A percentile compares a stretch with the other conserved stretches of the same genome.
These are phyloP conservation scores for Caradrina kadenii DNA, from an alignment of 2,888 invertebrate species.

Conservation along the genomic window DNA sequence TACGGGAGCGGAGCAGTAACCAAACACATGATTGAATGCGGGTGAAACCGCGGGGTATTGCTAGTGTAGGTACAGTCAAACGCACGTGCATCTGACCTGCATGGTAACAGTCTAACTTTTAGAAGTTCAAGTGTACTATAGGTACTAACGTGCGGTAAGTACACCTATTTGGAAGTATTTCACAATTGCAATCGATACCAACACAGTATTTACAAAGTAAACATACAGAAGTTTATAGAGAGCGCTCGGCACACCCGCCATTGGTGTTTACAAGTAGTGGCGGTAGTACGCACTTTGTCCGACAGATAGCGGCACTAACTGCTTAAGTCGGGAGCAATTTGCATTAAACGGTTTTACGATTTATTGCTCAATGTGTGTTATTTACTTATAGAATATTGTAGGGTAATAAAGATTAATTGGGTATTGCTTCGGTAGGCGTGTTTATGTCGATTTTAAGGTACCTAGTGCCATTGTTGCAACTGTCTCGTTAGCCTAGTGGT, in stretches of 20 bases:
- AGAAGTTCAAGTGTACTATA: too few relatives aligned
- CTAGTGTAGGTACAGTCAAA: too few relatives aligned
- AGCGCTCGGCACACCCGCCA: constrained; percentile 28
- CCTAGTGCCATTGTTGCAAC: too few relatives aligned
- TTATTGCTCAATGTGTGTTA: neutral
- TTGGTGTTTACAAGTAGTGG: constrained; percentile 6
- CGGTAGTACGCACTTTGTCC: constrained; percentile 11
- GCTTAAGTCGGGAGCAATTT: neutral
- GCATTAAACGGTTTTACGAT: constrained; percentile 5
- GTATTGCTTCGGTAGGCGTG: too few relatives aligned
- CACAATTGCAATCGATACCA: constrained; percentile 11
- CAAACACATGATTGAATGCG: too few relatives aligned
- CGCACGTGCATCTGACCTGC: too few relatives aligned
- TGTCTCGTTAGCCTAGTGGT: too few relatives aligned
- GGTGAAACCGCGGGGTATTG: too few relatives aligned
- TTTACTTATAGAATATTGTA: neutral
- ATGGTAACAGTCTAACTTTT: neutral
- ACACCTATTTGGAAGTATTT: neutral
- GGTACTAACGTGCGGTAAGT: too few relatives aligned
- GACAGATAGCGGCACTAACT: constrained; percentile 34
- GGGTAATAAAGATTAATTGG: neutral
- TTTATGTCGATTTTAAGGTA: too few relatives aligned
- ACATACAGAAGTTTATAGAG: constrained; percentile 19
- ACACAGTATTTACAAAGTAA: constrained; percentile 21
- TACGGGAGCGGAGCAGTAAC: too few relatives aligned